Evolutionary conservation across 2,888 invertebrate species (phyloP), one percentile per base, ranked within the genome.

Genomic region (Tenodera sinensis): DNA sequence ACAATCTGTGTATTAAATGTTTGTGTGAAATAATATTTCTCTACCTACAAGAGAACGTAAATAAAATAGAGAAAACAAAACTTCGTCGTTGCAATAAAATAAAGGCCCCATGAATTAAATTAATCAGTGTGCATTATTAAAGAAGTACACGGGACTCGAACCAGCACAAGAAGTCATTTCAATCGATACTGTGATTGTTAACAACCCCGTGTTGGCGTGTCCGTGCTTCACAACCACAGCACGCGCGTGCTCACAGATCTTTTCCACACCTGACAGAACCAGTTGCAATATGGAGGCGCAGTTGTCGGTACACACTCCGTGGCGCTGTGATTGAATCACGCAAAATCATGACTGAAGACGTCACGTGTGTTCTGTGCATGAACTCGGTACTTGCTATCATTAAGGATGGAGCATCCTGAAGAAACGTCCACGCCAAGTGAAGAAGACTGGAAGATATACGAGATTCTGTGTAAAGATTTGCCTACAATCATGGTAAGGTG

Each of bases 371-470:
- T 71, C 54, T 20, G 42, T 20, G 20, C 20, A 71, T 71, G 54
- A 71, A 71, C 54, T 71, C 54, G 6, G 25, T 15, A 54, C 54
- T 34, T 4, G 7, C 54, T 14, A 15, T 20, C 15, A 25, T 71
- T 71, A 71, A 71, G 20, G 54, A 71, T 71, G 54, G 54, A 71
- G 25, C 54, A 71, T 71, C 54, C 54, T 71, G 54, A 71, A 94
- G 93, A 91, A 96, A 95, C 91, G 94, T 92, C 91, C 92, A 85
- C 83, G 14, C 88, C 87, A 28, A 71, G 28, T 54, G 94, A 95
- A 91, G 96, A 97, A 92, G 97, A 97, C 93, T 96, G 97, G 96
- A 95, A 95, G 92, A 95, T 96, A 91, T 97, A 96, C 92, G 96
- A 97, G 93, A 94, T 95, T 8, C 93, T 97, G 90, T 95, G 96